Conservation (phyloP, 2,797 vertebrate species). For the Mycteria americana region DNA sequence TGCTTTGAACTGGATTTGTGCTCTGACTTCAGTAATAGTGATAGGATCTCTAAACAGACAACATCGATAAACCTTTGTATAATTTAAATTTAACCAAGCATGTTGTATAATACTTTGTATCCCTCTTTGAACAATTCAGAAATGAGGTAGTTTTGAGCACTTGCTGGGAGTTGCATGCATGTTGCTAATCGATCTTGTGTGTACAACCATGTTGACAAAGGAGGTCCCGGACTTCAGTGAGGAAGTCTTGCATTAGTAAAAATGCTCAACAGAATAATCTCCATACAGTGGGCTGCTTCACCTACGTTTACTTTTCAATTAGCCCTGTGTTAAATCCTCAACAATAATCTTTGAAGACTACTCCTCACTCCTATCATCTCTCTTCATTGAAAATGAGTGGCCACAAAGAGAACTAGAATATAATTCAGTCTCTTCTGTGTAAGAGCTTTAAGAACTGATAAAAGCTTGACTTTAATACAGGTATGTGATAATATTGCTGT, state of each 20-base stretch:
- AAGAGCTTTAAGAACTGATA: not conserved
- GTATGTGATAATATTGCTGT: not conserved
- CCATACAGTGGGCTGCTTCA: not conserved
- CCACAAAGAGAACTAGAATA: not conserved
- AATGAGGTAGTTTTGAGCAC: not conserved
- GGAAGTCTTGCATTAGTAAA: not conserved
- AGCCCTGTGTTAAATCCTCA: not conserved
- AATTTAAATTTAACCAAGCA: not conserved
- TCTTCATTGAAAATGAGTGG: not conserved
- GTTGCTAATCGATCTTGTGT: not conserved
- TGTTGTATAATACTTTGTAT: not conserved
- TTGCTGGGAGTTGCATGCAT: not conserved
- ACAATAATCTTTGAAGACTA: not conserved
- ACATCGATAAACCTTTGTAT: not conserved
- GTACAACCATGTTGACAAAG: not conserved
- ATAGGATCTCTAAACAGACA: not conserved
- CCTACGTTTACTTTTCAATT: not conserved
- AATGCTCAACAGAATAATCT: not conserved
- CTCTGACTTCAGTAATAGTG: accelerated
- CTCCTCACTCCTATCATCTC: not conserved
- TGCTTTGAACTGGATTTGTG: not conserved
- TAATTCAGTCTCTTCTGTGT: not conserved
- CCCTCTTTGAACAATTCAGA: not conserved
- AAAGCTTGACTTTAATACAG: not conserved
- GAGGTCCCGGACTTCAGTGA: not conserved